A percentile compares a stretch with the other conserved stretches of the same genome.
Evolutionary conservation across 2,113 vertebrate genomes (phyloP).

Genomic region (Caranx melampygus): DNA sequence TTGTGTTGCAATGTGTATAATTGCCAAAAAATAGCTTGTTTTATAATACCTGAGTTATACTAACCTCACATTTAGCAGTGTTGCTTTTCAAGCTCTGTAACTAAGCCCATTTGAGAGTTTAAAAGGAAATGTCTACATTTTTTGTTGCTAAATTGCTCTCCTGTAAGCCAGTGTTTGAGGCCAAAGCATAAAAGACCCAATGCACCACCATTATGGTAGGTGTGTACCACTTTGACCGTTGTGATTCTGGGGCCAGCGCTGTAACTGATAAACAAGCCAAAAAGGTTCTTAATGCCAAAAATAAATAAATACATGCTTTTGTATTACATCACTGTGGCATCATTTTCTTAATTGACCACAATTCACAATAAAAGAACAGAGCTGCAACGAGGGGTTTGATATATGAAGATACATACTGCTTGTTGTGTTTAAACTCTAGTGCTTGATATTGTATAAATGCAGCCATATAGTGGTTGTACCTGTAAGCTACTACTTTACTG

Average conservation of each 20-base stretch:
- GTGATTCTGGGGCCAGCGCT: background rate
- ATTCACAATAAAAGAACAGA: background rate
- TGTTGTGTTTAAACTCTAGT: background rate
- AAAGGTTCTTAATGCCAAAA: constrained; percentile 44
- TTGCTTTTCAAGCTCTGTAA: background rate
- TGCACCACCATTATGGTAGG: background rate
- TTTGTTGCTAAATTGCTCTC: constrained; percentile 3
- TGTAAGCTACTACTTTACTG: background rate
- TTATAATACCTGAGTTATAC: background rate
- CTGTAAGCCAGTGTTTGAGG: background rate
- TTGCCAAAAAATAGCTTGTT: background rate
- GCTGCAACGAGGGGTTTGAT: background rate
- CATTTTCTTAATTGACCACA: background rate
- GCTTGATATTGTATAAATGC: background rate
- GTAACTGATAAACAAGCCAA: constrained; percentile 22
- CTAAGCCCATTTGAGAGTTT: background rate
- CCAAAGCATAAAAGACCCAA: background rate
- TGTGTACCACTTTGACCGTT: constrained; percentile 4
- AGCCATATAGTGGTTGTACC: too few relatives aligned
- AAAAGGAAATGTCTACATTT: background rate
- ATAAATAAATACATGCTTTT: constrained; percentile 61
- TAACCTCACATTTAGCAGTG: too few relatives aligned
- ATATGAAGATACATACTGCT: background rate
- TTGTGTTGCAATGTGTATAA: background rate
- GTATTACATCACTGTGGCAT: constrained; percentile 11